Evolutionary conservation across 1,140 invertebrate genomes (phyloP), one percentile per base, ranked within the genome.

Genomic region (Telenomus remus): DNA sequence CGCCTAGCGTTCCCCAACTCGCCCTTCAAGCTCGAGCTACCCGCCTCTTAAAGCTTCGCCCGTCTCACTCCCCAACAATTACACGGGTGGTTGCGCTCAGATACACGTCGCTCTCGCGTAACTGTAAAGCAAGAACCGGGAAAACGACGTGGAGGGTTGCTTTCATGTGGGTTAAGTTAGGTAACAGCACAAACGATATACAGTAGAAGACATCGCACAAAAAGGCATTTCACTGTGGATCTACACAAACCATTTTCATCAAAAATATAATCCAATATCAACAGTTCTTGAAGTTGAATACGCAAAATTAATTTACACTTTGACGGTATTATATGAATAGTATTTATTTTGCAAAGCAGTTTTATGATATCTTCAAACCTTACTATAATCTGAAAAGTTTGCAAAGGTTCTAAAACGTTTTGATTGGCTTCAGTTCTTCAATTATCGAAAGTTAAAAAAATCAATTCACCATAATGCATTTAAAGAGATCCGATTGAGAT

Each of bases 61-160:
- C 69, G 53, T 53, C 64, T 76, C 68, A 74, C 69, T 79, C 60
- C 78, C 76, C 80, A 79, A 81, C 86, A 86, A 88, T 88, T 88
- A 87, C 82, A 84, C 84, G 84, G 82, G 35, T 84, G 85, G 84
- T 81, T 85, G 86, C 84, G 78, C 83, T 85, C 78, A 78, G 82
- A 83, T 86, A 87, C 83, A 83, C 84, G 84, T 84, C 81, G 79
- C 81, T 86, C 81, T 87, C 79, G 80, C 85, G 85, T 85, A 84
- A 85, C 82, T 85, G 82, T 85, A 83, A 81, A 81, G 76, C 72
- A 82, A 81, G 75, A 66, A 73, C 59, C 55, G 50, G 39, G 50
- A 66, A 59, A 76, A 71, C 73, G 72, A 54, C 56, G 35, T 49
- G 42, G 15, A 64, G 53, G 64, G 56, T 59, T 50, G 53, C 39